Conservation (phyloP, 2,113 vertebrate species). For the Coturnix japonica region DNA sequence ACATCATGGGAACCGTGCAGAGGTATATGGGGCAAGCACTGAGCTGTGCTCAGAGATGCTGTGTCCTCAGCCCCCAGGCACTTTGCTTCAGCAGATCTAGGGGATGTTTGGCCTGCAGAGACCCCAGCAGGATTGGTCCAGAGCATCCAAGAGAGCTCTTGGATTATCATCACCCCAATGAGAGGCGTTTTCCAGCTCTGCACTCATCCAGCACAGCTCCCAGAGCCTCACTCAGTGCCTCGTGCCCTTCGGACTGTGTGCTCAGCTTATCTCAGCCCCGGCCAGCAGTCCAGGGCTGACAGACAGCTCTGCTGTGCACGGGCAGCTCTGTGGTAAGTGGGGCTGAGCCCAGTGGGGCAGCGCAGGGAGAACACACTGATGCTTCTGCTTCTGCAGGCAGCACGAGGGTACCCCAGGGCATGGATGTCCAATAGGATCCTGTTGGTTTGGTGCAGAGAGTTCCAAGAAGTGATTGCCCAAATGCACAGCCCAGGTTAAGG, state of each 20-base stretch:
- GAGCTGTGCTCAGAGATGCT: fast-evolving
- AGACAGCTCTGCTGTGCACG: fast-evolving
- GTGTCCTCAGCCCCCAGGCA: background rate
- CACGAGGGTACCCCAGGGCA: background rate
- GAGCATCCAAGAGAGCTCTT: background rate
- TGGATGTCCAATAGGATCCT: background rate
- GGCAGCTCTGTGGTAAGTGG: fast-evolving
- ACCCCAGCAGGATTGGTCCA: background rate
- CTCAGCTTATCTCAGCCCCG: background rate
- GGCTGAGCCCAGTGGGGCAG: background rate
- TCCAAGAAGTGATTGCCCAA: conserved; percentile 39
- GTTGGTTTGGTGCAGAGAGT: background rate
- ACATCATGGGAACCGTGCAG: fast-evolving
- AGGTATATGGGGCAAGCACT: background rate
- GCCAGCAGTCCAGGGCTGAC: background rate
- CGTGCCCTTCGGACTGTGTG: background rate
- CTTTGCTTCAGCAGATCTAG: background rate
- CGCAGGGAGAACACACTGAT: fast-evolving
- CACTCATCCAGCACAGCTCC: background rate
- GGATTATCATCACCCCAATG: background rate
- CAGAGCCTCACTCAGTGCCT: background rate
- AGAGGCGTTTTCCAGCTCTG: background rate
- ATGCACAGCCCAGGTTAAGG: conserved; percentile 50
- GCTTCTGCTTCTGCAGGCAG: background rate
- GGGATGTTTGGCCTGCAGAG: background rate